A percentile compares a stretch with the other conserved stretches of the same genome.
Evolutionary conservation across 2,797 vertebrate genomes (phyloP).

Genomic region (Gallinago solitaria): DNA sequence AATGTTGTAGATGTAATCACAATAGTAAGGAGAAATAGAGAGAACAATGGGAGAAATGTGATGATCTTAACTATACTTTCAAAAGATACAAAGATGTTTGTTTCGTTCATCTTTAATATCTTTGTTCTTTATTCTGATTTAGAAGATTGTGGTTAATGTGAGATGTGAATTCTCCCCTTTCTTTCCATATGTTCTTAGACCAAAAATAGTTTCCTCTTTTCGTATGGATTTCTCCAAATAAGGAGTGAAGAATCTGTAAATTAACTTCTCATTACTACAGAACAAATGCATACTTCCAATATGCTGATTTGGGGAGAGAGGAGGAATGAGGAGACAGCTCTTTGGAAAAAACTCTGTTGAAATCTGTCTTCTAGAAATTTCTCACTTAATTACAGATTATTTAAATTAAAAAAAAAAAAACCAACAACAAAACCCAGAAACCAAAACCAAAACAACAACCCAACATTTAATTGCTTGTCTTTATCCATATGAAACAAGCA

Average conservation of each 20-base stretch:
- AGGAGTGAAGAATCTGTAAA: conserved; percentile 59
- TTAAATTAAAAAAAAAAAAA: not conserved
- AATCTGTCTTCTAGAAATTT: conserved; percentile 48
- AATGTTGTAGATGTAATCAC: not conserved
- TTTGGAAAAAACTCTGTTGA: conserved; percentile 54
- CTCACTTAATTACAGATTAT: conserved; percentile 17
- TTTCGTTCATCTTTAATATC: not conserved
- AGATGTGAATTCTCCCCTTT: conserved; percentile 42
- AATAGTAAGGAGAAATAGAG: not conserved
- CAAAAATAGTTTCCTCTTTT: conserved; percentile 65
- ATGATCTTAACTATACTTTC: not conserved
- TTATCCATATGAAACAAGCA: not conserved
- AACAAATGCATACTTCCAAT: conserved; percentile 50
- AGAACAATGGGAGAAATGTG: not conserved
- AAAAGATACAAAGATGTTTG: not conserved
- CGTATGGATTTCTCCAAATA: conserved; percentile 59
- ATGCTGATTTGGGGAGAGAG: conserved; percentile 27
- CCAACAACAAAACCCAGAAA: too few relatives aligned
- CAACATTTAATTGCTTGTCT: not conserved
- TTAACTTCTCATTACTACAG: conserved; percentile 68
- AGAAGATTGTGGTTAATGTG: not conserved
- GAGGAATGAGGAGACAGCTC: conserved; percentile 33
- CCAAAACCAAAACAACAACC: not conserved
- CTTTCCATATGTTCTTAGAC: conserved; percentile 59
- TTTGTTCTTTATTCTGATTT: conserved; percentile 35